These are phyloP conservation scores for Labia minor DNA, from an alignment of 2,888 invertebrate genomes.

Conservation along the genomic window DNA sequence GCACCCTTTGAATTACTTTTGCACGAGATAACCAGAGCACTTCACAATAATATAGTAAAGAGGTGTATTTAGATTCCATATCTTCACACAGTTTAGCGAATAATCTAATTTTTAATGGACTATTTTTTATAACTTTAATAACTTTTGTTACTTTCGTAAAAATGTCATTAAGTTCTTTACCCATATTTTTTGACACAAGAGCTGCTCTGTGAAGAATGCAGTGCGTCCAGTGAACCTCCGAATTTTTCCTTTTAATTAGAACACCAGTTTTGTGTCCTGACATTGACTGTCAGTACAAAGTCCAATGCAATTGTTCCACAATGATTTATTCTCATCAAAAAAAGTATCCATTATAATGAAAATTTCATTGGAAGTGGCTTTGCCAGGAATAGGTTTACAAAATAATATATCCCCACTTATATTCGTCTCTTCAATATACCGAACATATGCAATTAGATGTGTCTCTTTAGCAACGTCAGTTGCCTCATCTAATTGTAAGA, in stretches of 20 bases:
- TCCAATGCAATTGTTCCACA: slow-evolving; percentile 22
- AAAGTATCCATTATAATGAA: slow-evolving; percentile 22
- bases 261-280: slow-evolving; percentile 20
- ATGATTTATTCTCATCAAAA: slow-evolving; percentile 20
- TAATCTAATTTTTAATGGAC: slow-evolving; percentile 20
- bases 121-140: slow-evolving; percentile 19
- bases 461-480: not conserved
- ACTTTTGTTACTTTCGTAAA: slow-evolving; percentile 19
- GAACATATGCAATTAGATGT: not conserved
- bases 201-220: slow-evolving; percentile 22
- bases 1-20: slow-evolving; percentile 22
- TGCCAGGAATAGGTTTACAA: slow-evolving; percentile 25
- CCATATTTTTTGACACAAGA: slow-evolving; percentile 21
- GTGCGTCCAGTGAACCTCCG: slow-evolving; percentile 21
- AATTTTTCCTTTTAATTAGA: slow-evolving; percentile 18
- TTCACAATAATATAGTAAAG: slow-evolving; percentile 23
- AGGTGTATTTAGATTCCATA: slow-evolving; percentile 19
- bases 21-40: slow-evolving; percentile 23
- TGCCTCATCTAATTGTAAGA: not conserved
- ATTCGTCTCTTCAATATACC: slow-evolving; percentile 20
- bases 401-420: slow-evolving; percentile 23
- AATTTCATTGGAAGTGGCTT: slow-evolving; percentile 21
- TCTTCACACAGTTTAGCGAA: slow-evolving; percentile 20
- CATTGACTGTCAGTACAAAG: slow-evolving; percentile 24
- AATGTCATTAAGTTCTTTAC: slow-evolving; percentile 19